Evolutionary conservation across 2,888 invertebrate genomes (phyloP).

Genomic region (Lithophane leautieri): DNA sequence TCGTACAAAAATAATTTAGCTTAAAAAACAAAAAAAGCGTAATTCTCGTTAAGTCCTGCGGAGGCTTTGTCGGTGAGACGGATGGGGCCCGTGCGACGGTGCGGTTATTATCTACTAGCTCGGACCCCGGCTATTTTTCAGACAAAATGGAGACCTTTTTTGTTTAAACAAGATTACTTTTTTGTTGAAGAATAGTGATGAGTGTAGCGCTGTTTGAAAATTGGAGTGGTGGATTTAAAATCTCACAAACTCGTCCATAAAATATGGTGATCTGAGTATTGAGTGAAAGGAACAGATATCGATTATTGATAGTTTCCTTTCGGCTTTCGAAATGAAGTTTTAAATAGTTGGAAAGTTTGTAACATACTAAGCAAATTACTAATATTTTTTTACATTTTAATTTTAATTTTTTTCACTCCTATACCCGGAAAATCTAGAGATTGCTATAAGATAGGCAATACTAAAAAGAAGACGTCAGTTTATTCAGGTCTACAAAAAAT

Average conservation of each 20-base stretch:
- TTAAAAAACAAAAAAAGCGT: slow-evolving; percentile 34
- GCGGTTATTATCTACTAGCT: slow-evolving; percentile 61
- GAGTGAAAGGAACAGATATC: too few relatives aligned
- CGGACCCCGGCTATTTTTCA: slow-evolving; percentile 46
- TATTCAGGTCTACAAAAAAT: neutral
- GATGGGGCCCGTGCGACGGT: slow-evolving; percentile 62
- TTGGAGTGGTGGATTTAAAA: slow-evolving; percentile 13
- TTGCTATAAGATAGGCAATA: too few relatives aligned
- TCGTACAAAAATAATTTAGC: slow-evolving; percentile 28
- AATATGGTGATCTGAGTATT: too few relatives aligned
- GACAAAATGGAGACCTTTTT: slow-evolving; percentile 43
- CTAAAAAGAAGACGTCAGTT: too few relatives aligned
- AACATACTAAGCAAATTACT: neutral
- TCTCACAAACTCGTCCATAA: neutral
- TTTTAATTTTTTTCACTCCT: too few relatives aligned
- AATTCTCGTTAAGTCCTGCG: slow-evolving; percentile 56
- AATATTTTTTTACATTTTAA: too few relatives aligned
- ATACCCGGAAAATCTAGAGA: neutral
- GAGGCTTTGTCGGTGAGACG: slow-evolving; percentile 60
- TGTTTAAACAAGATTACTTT: slow-evolving; percentile 48
- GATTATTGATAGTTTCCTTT: too few relatives aligned
- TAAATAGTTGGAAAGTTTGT: too few relatives aligned
- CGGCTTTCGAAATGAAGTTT: too few relatives aligned
- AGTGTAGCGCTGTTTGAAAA: slow-evolving; percentile 29
- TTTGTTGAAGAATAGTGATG: slow-evolving; percentile 35